These are phyloP conservation scores for Poeciliopsis prolifica DNA, from an alignment of 2,113 vertebrate species.

Conservation along the genomic window DNA sequence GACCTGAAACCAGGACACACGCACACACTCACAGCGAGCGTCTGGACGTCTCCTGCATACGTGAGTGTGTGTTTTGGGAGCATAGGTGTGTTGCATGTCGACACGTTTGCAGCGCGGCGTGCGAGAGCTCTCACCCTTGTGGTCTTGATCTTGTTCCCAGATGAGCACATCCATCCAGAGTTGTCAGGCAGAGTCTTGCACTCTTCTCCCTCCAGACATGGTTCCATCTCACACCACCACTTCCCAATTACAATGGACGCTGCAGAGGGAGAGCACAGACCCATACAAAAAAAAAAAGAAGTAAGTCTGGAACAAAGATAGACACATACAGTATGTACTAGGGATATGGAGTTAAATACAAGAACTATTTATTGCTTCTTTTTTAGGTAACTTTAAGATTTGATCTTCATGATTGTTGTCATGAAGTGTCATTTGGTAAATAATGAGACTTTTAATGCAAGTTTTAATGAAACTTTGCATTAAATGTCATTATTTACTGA, in stretches of 20 bases:
- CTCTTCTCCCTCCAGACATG: constrained; percentile 96
- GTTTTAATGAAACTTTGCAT: too few relatives aligned
- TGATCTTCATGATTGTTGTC: too few relatives aligned
- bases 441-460: too few relatives aligned
- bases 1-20: background rate
- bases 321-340: background rate
- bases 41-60: background rate
- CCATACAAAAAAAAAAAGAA: background rate
- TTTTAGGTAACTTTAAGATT: too few relatives aligned
- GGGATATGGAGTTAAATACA: too few relatives aligned
- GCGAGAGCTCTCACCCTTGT: constrained; percentile 88
- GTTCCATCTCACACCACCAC: constrained; percentile 99
- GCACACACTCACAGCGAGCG: constrained; percentile 4
- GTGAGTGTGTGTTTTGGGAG: background rate
- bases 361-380: too few relatives aligned
- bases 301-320: constrained; percentile 26
- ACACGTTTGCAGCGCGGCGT: constrained; percentile 2
- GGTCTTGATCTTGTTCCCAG: constrained; percentile 98
- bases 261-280: constrained; percentile 56
- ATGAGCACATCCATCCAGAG: constrained; percentile 98
- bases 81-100: background rate
- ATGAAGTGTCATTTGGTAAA: too few relatives aligned
- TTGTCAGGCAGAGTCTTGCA: constrained; percentile 98
- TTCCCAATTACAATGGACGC: constrained; percentile 98
- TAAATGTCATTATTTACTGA: too few relatives aligned